phyloP scores from a whole-genome alignment of 2,113 vertebrate species.

The Nerophis ophidion region DNA sequence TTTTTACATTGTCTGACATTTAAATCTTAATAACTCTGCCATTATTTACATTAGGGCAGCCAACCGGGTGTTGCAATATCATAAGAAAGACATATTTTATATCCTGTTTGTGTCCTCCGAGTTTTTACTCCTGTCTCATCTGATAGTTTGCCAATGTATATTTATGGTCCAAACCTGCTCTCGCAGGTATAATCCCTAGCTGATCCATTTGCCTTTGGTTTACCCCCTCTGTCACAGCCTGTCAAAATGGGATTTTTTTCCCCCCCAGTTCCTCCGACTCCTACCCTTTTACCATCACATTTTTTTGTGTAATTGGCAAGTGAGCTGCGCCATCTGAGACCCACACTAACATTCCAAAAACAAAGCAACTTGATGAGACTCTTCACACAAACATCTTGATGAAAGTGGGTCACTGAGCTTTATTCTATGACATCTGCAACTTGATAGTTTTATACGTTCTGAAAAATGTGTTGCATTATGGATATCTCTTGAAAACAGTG shows the following conservation, averaged over 20 bases:
- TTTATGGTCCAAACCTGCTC: constrained; percentile 4
- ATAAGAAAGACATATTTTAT: constrained; percentile 5
- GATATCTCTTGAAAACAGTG: too few relatives aligned
- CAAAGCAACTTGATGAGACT: constrained; percentile 29
- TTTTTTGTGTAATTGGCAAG: constrained; percentile 61
- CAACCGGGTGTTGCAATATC: constrained; percentile 20
- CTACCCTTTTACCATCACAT: constrained; percentile 54
- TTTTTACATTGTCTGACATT: constrained; percentile 15
- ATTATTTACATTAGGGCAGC: constrained; percentile 15
- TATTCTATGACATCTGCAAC: background rate
- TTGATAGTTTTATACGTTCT: too few relatives aligned
- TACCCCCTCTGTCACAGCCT: constrained; percentile 20
- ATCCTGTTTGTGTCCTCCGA: background rate
- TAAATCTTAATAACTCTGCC: constrained; percentile 3
- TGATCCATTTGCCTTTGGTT: constrained; percentile 23
- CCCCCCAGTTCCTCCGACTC: constrained; percentile 29
- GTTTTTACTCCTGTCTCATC: background rate
- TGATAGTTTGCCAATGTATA: constrained; percentile 9
- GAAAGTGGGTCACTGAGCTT: constrained; percentile 38
- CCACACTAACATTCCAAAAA: constrained; percentile 41
- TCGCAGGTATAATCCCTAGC: constrained; percentile 15
- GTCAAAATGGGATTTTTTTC: constrained; percentile 30
- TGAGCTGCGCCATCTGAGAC: constrained; percentile 66
- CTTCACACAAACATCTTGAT: constrained; percentile 26
- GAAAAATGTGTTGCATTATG: too few relatives aligned